Evolutionary conservation across 2,888 invertebrate species (phyloP).

Genomic region (Lordiphosa fenestrarum): DNA sequence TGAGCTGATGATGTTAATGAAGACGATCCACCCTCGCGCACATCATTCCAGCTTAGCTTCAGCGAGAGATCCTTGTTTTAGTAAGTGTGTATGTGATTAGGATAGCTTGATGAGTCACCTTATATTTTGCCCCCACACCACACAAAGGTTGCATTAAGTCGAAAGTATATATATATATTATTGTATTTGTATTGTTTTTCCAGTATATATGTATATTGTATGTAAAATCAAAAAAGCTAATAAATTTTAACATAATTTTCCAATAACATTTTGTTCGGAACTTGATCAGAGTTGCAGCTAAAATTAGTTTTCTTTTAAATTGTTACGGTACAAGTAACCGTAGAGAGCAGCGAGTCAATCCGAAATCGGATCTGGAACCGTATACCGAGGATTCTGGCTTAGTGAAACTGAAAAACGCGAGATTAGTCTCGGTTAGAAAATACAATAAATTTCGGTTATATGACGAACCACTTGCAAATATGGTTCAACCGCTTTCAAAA

Average conservation of each 20-base stretch:
- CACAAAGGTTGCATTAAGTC: conserved; percentile 56
- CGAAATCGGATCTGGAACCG: too few relatives aligned
- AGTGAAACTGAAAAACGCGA: too few relatives aligned
- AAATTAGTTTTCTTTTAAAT: too few relatives aligned
- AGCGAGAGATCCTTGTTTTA: conserved; percentile 29
- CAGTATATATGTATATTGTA: conserved; percentile 57
- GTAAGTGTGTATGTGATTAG: conserved; percentile 36
- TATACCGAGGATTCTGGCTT: too few relatives aligned
- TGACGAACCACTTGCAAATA: too few relatives aligned
- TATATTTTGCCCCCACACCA: conserved; percentile 10
- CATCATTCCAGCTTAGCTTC: conserved; percentile 66
- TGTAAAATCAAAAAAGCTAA: conserved; percentile 55
- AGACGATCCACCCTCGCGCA: conserved; percentile 6
- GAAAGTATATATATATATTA: conserved; percentile 41
- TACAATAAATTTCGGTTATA: too few relatives aligned
- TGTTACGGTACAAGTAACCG: too few relatives aligned
- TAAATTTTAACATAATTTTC: conserved; percentile 55
- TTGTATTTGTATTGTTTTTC: conserved; percentile 41
- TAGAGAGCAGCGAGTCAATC: too few relatives aligned
- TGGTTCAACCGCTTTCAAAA: too few relatives aligned
- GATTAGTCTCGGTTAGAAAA: too few relatives aligned
- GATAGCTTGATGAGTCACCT: conserved; percentile 44
- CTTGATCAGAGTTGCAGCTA: neutral
- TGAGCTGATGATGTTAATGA: conserved; percentile 78
- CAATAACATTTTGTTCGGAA: neutral